Percentiles rank a stretch among this genome's conserved stretches.
Conservation (phyloP, 2,888 invertebrate species). For the Kryphioiulus occultus region DNA sequence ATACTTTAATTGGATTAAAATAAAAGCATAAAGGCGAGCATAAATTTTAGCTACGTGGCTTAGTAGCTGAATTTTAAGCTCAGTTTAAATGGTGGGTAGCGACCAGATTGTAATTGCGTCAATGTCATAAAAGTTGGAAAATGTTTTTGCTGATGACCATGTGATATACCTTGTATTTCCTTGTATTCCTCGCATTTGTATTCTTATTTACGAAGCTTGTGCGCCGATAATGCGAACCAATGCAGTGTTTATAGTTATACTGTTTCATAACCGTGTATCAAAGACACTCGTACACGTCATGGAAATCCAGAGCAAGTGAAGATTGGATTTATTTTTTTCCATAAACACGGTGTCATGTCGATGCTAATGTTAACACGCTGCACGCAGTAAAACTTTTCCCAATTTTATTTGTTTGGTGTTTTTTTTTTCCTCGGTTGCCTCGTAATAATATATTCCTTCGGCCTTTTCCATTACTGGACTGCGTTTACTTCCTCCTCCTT, state of each 20-base stretch:
- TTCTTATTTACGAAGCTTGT: neutral
- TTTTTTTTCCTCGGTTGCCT: conserved; percentile 9
- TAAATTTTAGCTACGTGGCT: too few relatives aligned
- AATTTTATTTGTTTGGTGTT: conserved; percentile 27
- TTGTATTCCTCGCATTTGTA: too few relatives aligned
- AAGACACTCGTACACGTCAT: neutral
- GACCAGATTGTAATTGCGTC: too few relatives aligned
- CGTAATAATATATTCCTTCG: conserved; percentile 39
- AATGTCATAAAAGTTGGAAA: too few relatives aligned
- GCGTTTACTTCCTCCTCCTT: conserved; percentile 27
- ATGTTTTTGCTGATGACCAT: too few relatives aligned
- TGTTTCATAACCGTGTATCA: neutral
- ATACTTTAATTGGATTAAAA: too few relatives aligned
- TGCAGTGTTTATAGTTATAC: neutral
- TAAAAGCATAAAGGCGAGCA: too few relatives aligned
- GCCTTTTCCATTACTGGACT: conserved; percentile 36
- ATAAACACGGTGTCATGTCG: conserved; percentile 32
- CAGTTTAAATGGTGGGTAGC: neutral
- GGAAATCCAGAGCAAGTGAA: neutral
- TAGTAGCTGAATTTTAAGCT: neutral
- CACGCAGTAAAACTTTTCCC: conserved; percentile 27
- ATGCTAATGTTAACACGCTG: conserved; percentile 36
- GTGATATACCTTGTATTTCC: too few relatives aligned
- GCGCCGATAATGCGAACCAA: neutral
- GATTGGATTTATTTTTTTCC: neutral